phyloP scores from a whole-genome alignment of 2,113 vertebrate species.

The Stomatorhinus ivindoensis region DNA sequence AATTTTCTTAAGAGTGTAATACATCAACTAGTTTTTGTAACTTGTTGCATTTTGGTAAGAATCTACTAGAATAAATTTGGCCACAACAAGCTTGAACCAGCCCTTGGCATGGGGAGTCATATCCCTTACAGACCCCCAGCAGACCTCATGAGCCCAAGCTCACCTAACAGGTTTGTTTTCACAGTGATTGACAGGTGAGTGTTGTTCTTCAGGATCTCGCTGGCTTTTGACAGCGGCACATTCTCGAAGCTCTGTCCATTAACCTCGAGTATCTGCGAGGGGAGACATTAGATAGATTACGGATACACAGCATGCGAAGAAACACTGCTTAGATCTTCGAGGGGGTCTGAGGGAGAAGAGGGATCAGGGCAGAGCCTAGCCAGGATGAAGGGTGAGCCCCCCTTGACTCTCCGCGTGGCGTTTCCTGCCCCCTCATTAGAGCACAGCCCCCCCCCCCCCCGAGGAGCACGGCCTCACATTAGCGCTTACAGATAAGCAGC shows the following conservation, averaged over 20 bases:
- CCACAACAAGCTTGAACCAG: background rate
- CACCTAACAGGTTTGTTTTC: conserved; percentile 98
- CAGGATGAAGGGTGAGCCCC: background rate
- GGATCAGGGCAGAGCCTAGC: background rate
- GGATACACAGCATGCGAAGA: background rate
- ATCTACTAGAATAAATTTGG: background rate
- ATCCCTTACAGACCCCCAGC: background rate
- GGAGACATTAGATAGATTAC: conserved; percentile 28
- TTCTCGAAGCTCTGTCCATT: conserved; percentile 99
- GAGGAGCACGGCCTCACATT: background rate
- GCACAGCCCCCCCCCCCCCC: background rate
- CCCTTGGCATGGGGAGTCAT: background rate
- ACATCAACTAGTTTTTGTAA: background rate
- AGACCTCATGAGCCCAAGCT: conserved; percentile 26
- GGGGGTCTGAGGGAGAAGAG: background rate
- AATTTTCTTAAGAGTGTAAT: background rate
- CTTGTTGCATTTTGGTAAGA: background rate
- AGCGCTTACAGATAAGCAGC: background rate
- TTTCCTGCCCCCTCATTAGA: background rate
- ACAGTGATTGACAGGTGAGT: conserved; percentile 98
- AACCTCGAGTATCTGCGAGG: conserved; percentile 85
- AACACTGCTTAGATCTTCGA: background rate
- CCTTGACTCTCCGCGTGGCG: background rate
- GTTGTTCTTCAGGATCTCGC: conserved; percentile 97
- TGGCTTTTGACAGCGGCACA: conserved; percentile 91